Base-by-base conservation (phyloP, 2,797 vertebrate species). In the Limosa lapponica region DNA sequence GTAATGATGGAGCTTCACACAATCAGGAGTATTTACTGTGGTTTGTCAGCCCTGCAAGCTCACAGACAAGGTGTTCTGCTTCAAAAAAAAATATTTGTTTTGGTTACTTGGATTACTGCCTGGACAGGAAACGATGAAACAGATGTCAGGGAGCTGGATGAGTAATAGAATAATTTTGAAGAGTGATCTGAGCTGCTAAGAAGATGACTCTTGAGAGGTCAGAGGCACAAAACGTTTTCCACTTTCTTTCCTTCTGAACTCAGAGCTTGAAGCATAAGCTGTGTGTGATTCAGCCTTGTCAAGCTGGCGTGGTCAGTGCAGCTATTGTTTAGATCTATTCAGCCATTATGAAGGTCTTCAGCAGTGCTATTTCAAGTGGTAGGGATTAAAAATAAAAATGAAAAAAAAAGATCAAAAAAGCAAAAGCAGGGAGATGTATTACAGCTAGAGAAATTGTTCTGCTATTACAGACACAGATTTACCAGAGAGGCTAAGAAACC, bases 71-170 rank as follows among this genome's bases (percentile, higher is more conserved):
- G 74, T 97, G 58, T 84, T 83, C 82, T 95, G 39, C 61, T 95
- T 97, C 59, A 88, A 89, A 92, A 92, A 81, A 81, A 81, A 48
- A 91, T 22, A 89, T 78, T 94, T 96, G 94, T 96, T 94, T 94
- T 96, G 59, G 75, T 93, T 97, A 89, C 61, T 95, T 96, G 88
- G 83, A 97, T 94, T 95, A 70, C 52, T 88, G 79, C 85, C 92
- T 94, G 84, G 72, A 44, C 51, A 87, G 95, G 80, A 86, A 79
- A 91, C 5, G 3, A 87, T 64, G 52, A 74, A 95, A 84, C 69
- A 93, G 80, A 96, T 90, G 91, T 94, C 93, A 95, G 92, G 85
- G 90, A 92, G 58, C 55, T 16, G 28, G 19, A 74, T 90, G 62
- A 61, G 37, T 92, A 95, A 96, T 43, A 89, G 34, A 88, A 78